These are phyloP conservation scores for Lepilemur septentrionalis DNA, from an alignment of 2,797 vertebrate species.

Conservation along the genomic window DNA sequence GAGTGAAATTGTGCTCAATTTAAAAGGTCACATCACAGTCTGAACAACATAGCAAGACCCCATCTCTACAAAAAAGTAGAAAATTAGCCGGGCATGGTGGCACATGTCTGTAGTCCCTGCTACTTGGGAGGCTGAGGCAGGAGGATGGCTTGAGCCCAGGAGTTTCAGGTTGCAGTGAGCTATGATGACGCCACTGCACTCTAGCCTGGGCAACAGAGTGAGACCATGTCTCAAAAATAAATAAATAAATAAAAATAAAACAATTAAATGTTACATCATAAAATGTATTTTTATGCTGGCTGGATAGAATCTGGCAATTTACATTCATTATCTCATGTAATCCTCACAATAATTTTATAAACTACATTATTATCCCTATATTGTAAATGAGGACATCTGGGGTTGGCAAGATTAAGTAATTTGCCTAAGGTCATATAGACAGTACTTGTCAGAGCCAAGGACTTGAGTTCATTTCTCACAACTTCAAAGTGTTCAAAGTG, in stretches of 20 bases:
- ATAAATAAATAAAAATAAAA: too few relatives aligned
- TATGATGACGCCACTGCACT: too few relatives aligned
- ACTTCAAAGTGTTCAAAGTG: neutral
- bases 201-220: too few relatives aligned
- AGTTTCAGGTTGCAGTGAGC: too few relatives aligned
- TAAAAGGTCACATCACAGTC: neutral
- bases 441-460: neutral
- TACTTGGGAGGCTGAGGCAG: too few relatives aligned
- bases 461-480: neutral
- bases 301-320: neutral
- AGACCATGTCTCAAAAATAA: neutral
- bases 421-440: neutral
- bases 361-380: neutral
- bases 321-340: neutral
- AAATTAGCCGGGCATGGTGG: too few relatives aligned
- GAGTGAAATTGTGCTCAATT: neutral
- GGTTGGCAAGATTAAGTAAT: neutral
- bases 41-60: neutral
- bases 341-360: neutral
- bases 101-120: too few relatives aligned
- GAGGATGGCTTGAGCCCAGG: too few relatives aligned
- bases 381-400: conserved; percentile 10
- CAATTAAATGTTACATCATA: neutral
- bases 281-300: neutral
- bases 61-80: neutral